Conservation (phyloP, 2,888 invertebrate species). For the Scaptodrosophila latifasciaeformis region DNA sequence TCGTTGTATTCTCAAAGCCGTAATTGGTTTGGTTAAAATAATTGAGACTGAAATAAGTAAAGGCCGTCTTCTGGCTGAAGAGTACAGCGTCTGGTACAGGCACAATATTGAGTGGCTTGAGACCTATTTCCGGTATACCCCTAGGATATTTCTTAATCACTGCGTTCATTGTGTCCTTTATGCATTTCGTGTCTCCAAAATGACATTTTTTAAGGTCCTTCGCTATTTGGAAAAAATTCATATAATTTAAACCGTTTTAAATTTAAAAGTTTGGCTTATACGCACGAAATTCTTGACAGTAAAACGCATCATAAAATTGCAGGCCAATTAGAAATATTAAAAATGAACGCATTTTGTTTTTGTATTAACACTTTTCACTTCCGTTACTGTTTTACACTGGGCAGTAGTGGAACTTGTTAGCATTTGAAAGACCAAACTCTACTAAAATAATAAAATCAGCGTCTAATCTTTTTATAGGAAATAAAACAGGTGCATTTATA, state of each 20-base stretch:
- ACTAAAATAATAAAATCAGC: no score
- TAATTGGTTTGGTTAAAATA: slow-evolving; percentile 46
- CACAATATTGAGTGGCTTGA: slow-evolving; percentile 54
- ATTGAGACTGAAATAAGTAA: slow-evolving; percentile 42
- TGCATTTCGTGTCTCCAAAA: slow-evolving; percentile 55
- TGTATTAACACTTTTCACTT: no score
- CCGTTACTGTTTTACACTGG: no score
- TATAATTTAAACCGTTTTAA: no score
- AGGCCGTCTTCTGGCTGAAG: slow-evolving; percentile 33
- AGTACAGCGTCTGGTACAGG: slow-evolving; percentile 32
- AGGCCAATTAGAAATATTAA: slow-evolving; percentile 14
- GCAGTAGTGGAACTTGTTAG: no score
- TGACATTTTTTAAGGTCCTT: slow-evolving; percentile 36
- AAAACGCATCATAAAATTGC: slow-evolving; percentile 15
- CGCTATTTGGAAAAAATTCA: slow-evolving; percentile 23
- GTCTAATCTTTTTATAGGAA: no score
- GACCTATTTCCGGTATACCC: slow-evolving; percentile 53
- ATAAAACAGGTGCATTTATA: no score
- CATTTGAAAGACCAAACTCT: no score
- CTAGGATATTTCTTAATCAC: slow-evolving; percentile 52
- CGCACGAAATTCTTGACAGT: slow-evolving; percentile 35
- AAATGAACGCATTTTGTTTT: slow-evolving; percentile 28
- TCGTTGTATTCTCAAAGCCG: slow-evolving; percentile 56
- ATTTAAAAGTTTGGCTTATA: no score
- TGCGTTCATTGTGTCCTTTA: slow-evolving; percentile 45